phyloP scores from a whole-genome alignment of 2,113 vertebrate species.

The Sinosuthora webbiana region DNA sequence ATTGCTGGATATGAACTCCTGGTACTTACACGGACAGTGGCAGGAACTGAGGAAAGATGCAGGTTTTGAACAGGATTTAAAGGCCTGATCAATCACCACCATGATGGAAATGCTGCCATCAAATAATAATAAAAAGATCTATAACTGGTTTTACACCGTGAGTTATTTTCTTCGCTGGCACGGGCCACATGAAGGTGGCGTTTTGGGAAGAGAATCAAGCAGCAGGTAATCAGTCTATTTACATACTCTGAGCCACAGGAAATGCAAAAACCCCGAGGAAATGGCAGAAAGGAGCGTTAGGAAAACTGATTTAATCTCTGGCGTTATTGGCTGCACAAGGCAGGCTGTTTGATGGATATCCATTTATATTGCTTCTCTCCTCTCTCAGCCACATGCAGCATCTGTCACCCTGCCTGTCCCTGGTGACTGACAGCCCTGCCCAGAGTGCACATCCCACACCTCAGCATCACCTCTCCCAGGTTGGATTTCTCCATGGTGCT shows the following conservation, averaged over 20 bases:
- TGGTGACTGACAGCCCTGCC: neutral
- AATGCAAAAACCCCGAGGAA: neutral
- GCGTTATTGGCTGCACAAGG: constrained; percentile 26
- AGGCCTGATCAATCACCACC: constrained; percentile 16
- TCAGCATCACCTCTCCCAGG: neutral
- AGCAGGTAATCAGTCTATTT: constrained; percentile 49
- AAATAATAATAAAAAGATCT: constrained; percentile 41
- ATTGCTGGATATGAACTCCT: constrained; percentile 41
- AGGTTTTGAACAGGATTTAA: constrained; percentile 10
- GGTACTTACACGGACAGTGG: constrained; percentile 5
- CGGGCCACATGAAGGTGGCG: neutral
- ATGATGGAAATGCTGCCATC: constrained; percentile 48
- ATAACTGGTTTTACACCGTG: neutral
- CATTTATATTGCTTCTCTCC: constrained; percentile 44
- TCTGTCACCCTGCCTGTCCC: neutral
- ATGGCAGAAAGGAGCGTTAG: neutral
- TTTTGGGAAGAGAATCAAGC: neutral
- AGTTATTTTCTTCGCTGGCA: neutral
- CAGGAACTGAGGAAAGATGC: neutral
- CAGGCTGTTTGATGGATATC: constrained; percentile 30
- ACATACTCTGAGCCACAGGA: constrained; percentile 2
- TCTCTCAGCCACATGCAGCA: neutral
- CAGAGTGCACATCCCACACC: neutral
- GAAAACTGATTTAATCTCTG: constrained; percentile 53
- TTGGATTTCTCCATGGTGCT: neutral